Evolutionary conservation across 2,888 invertebrate genomes (phyloP).

Genomic region (Troides oblongomaculatus): DNA sequence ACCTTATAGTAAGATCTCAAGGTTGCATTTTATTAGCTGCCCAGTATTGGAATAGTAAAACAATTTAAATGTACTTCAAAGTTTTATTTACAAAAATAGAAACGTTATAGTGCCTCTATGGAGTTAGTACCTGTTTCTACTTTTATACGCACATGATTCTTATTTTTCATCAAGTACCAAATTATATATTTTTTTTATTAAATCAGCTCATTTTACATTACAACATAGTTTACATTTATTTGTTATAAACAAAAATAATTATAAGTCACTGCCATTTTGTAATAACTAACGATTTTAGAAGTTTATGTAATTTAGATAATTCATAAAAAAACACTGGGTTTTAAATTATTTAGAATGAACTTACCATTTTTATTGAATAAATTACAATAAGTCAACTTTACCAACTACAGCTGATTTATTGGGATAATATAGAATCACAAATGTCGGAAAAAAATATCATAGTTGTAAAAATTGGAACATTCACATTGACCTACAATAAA

Average conservation of each 20-base stretch:
- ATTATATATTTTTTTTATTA: conserved; percentile 7
- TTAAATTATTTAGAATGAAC: conserved; percentile 4
- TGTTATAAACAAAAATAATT: conserved; percentile 8
- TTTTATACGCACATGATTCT: conserved; percentile 64
- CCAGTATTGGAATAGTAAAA: conserved; percentile 23
- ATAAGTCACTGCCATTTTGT: conserved; percentile 16
- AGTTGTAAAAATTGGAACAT: conserved; percentile 19
- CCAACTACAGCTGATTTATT: conserved; percentile 16
- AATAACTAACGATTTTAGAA: background rate
- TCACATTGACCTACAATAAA: background rate
- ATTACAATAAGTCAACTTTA: conserved; percentile 28
- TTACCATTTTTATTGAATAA: conserved; percentile 16
- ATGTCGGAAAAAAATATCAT: conserved; percentile 25
- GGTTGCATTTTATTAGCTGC: conserved; percentile 27
- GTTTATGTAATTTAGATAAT: background rate
- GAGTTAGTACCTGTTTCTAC: conserved; percentile 43
- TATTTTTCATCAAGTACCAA: conserved; percentile 26
- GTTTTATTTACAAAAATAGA: conserved; percentile 78
- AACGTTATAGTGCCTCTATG: conserved; percentile 47
- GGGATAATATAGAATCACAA: conserved; percentile 9
- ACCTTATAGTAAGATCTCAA: conserved; percentile 23
- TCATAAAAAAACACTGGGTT: no score
- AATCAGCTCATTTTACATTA: conserved; percentile 9
- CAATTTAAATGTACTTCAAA: conserved; percentile 34
- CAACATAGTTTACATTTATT: background rate